phyloP scores from a whole-genome alignment of 2,888 invertebrate genomes.

The Melinaea menophilus region DNA sequence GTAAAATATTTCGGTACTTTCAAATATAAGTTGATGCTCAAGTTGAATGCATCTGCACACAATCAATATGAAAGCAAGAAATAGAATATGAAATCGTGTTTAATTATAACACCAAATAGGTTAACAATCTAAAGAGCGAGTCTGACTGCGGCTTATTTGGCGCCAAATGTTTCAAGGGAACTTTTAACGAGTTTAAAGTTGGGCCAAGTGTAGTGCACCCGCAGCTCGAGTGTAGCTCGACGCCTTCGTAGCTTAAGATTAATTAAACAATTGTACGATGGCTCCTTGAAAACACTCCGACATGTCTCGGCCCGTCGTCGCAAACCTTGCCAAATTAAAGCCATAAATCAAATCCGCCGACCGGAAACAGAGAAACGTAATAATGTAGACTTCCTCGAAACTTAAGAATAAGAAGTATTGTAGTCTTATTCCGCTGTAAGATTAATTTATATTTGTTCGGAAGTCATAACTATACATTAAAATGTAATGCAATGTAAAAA shows the following conservation, averaged over 20 bases:
- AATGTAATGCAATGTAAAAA: slow-evolving; percentile 42
- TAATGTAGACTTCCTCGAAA: slow-evolving; percentile 64
- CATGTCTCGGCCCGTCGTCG: slow-evolving; percentile 76
- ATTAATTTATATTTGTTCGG: slow-evolving; percentile 51
- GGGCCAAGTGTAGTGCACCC: slow-evolving; percentile 72
- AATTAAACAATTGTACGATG: slow-evolving; percentile 78
- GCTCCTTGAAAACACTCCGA: slow-evolving; percentile 77
- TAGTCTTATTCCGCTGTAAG: slow-evolving; percentile 37
- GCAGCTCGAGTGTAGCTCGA: slow-evolving; percentile 49
- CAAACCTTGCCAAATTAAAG: slow-evolving; percentile 77
- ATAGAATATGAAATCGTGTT: slow-evolving; percentile 58
- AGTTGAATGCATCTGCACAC: slow-evolving; percentile 20
- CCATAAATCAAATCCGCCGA: slow-evolving; percentile 73
- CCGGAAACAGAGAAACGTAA: slow-evolving; percentile 70
- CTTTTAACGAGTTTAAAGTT: slow-evolving; percentile 78
- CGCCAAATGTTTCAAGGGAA: slow-evolving; percentile 76
- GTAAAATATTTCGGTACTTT: slow-evolving; percentile 1
- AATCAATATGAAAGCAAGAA: slow-evolving; percentile 40
- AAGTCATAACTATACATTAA: too few relatives aligned
- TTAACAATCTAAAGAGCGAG: slow-evolving; percentile 73
- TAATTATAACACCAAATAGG: slow-evolving; percentile 74
- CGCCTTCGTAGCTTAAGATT: slow-evolving; percentile 71
- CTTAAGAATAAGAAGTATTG: slow-evolving; percentile 46
- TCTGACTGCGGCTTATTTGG: slow-evolving; percentile 76
- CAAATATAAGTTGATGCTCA: not conserved